phyloP scores from a whole-genome alignment of 2,797 vertebrate species.

The Chaunax sp. region DNA sequence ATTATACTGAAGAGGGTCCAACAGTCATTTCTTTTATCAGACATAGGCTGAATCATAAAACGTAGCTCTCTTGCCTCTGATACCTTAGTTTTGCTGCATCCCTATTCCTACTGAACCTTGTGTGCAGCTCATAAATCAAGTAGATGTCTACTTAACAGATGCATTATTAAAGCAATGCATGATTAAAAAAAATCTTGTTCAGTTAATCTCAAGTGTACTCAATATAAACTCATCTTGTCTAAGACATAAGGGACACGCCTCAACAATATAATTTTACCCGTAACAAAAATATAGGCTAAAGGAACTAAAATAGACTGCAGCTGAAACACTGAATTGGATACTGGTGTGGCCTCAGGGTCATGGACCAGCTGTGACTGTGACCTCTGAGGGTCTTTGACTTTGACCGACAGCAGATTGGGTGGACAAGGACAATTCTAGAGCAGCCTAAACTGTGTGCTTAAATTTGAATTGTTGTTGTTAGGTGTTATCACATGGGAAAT shows the following conservation, averaged over 20 bases:
- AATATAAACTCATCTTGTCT: slow-evolving; percentile 59
- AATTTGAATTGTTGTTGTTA: slow-evolving; percentile 26
- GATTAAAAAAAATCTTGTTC: slow-evolving; percentile 73
- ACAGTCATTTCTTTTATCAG: slow-evolving; percentile 67
- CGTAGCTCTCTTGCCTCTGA: slow-evolving; percentile 35
- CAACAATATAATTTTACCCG: slow-evolving; percentile 32
- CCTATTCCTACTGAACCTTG: slow-evolving; percentile 53
- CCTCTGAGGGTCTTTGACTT: slow-evolving; percentile 75
- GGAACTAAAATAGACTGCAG: slow-evolving; percentile 2
- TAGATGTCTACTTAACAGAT: slow-evolving; percentile 67
- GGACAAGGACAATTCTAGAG: slow-evolving; percentile 53
- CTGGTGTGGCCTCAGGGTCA: slow-evolving; percentile 69
- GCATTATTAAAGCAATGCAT: slow-evolving; percentile 70
- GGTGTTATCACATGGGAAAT: slow-evolving; percentile 34
- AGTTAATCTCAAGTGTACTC: slow-evolving; percentile 62
- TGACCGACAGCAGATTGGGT: slow-evolving; percentile 67
- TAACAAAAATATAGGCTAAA: slow-evolving; percentile 34
- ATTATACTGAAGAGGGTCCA: slow-evolving; percentile 51
- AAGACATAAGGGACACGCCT: slow-evolving; percentile 48
- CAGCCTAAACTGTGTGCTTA: slow-evolving; percentile 22
- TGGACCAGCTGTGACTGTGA: slow-evolving; percentile 75
- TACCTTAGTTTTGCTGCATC: slow-evolving; percentile 50
- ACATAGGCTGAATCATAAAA: slow-evolving; percentile 51
- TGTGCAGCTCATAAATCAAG: slow-evolving; percentile 75
- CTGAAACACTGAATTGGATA: slow-evolving; percentile 58